Base-by-base conservation (phyloP, 2,888 invertebrate genomes). In the Tetragonula carbonaria region DNA sequence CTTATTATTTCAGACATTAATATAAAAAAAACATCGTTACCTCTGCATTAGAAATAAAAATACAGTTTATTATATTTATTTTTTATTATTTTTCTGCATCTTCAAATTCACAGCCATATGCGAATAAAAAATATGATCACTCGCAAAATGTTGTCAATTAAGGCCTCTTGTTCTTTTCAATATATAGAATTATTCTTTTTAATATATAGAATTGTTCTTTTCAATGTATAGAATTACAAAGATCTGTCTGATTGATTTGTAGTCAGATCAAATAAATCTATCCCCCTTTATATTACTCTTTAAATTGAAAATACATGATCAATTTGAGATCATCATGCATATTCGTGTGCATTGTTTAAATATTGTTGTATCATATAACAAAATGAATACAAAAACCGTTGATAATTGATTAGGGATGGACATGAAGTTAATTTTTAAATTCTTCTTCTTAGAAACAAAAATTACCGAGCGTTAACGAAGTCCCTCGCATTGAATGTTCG, bases 21-120 rank as follows among this genome's bases (percentile, higher is more conserved):
- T n/a, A 33, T 59, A 18, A 13, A 33, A 16, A 21, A 28, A 55
- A 62, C 55, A 28, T 50, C 65, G 16, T 11, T 4, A 28, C 4
- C n/a, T 79, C 38, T 59, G 11, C 57, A 63, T 59, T 84, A 83
- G 78, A 86, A 79, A 87, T 80, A 84, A 80, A 73, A 82, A 75
- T 50, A 83, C 81, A 74, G 65, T 59, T 73, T 68, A 85, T 84
- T 65, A 65, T 33, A 45, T 84, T 23, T 51, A 70, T 74, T 73
- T 63, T 73, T 77, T 87, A 68, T 81, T 82, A 82, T 72, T 71
- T 70, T 85, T 74, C 85, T 86, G 82, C 86, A 86, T 91, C 80
- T 84, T 88, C 81, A 90, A 86, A 78, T 86, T 90, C 92, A 91
- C 92, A 92, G 91, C 91, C 92, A 90, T 90, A 80, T 80, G 87